Base-by-base conservation (phyloP, 2,888 invertebrate genomes). In the Pollenia angustigena region DNA sequence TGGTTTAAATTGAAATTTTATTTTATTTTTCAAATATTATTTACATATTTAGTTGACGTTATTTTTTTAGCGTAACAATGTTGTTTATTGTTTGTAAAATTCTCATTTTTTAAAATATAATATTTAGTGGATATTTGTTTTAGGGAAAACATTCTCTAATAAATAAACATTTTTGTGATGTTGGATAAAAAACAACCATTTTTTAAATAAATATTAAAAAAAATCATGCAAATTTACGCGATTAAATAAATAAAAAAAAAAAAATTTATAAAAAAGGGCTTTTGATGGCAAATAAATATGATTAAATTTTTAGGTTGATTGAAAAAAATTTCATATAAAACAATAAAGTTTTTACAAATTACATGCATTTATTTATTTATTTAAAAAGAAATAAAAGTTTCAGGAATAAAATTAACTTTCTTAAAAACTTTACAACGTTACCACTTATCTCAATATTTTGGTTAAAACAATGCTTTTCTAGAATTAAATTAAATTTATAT, bases 71-170 rank as follows among this genome's bases (percentile, higher is more conserved):
- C 3, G 11, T 1, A 4, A 18, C 7, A 32, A 18, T 44, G 14
- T 74, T 80, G 62, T 72, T 80, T 72, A 56, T 72, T 81, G 23
- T 44, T 66, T 74, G 66, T 75, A 74, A 81, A 74, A 68, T 68
- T 66, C 8, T 69, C 10, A 18, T 46, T 18, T 72, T 81, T 50
- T 68, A 44, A 50, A 69, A 60, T 69, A 69, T 64, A 32, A 32
- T 32, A 46, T 81, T 81, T 64, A 64, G 50, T 75, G 14, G 16
- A 48, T 81, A 81, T 75, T 81, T 75, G 42, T 68, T 81, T 74
- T 48, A 32, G 12, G 54, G 60, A 23, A 42, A 68, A 58, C 46
- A 50, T 44, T 40, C 16, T 71, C 14, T 11, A 32, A 64, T 64
- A 64, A 81, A 72, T 62, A 80, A 80, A 72, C n/a, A 40, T 66